Percentiles rank a stretch among this genome's conserved stretches.
These are phyloP conservation scores for Andrena cerasifolii DNA, from an alignment of 1,140 invertebrate genomes.

Conservation along the genomic window DNA sequence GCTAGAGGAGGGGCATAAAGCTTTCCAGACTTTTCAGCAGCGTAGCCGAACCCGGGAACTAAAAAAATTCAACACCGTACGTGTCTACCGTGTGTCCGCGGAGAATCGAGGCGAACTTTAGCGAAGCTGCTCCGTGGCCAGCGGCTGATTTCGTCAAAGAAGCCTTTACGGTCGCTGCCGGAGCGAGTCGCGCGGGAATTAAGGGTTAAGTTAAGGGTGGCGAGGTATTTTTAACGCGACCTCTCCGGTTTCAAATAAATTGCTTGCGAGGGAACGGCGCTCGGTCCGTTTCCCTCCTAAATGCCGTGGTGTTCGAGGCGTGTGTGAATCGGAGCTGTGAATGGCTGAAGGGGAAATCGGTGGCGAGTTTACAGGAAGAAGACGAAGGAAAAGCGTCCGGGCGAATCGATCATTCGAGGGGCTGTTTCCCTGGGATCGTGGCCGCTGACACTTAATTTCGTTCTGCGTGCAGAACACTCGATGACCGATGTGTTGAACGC, in stretches of 20 bases:
- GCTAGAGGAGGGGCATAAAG: too few species aligned
- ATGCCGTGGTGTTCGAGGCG: too few species aligned
- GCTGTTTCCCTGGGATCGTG: background rate
- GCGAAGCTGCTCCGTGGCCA: background rate
- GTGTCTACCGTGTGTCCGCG: background rate
- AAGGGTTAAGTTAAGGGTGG: constrained; percentile 15
- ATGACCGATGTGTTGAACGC: constrained; percentile 11
- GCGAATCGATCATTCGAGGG: background rate
- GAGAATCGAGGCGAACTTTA: background rate
- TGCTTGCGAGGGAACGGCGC: background rate
- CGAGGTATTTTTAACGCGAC: constrained; percentile 3
- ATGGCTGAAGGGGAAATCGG: too few species aligned
- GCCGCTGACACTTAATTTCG: constrained; percentile 31
- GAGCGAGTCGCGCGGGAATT: background rate
- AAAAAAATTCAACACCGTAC: background rate
- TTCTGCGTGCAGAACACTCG: constrained; percentile 3
- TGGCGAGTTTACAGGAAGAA: too few species aligned
- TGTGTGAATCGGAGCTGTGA: too few species aligned
- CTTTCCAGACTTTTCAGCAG: too few species aligned
- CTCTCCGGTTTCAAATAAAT: background rate
- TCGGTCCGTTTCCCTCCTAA: background rate
- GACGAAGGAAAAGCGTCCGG: background rate
- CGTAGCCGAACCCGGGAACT: too few species aligned
- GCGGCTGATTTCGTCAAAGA: constrained; percentile 4
- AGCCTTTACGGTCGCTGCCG: constrained; percentile 1